These are phyloP conservation scores for Chloromyia formosa DNA, from an alignment of 2,888 invertebrate genomes.

Conservation along the genomic window DNA sequence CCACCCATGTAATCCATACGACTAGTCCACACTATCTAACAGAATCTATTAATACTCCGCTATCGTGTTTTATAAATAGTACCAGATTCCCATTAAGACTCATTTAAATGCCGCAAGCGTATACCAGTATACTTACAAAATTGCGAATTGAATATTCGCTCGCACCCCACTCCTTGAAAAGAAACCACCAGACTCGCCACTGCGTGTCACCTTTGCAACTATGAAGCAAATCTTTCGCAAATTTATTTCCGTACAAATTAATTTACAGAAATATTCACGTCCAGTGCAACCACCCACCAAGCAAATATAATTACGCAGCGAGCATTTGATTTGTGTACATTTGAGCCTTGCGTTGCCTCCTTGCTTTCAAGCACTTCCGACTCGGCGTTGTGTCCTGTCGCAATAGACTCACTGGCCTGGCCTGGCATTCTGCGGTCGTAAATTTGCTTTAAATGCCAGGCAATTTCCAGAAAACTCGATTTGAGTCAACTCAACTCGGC, in stretches of 20 bases:
- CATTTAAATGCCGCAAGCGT: no score
- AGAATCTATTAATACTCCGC: no score
- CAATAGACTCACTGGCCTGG: background rate
- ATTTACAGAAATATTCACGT: constrained; percentile 29
- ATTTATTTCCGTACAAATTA: constrained; percentile 30
- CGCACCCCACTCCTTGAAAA: no score
- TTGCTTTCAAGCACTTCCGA: background rate
- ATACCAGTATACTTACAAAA: background rate
- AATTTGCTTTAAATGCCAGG: constrained; percentile 39
- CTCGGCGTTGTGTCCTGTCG: background rate
- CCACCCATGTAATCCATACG: no score
- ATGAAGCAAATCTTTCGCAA: background rate
- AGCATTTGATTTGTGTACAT: constrained; percentile 30
- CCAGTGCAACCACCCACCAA: constrained; percentile 22
- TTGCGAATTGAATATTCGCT: background rate
- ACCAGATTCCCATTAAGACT: no score
- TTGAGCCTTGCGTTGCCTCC: background rate
- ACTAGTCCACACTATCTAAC: no score
- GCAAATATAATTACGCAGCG: constrained; percentile 34
- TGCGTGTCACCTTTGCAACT: background rate
- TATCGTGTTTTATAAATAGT: no score
- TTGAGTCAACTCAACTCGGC: constrained; percentile 26
- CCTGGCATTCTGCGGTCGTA: constrained; percentile 34
- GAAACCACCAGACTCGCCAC: no score
- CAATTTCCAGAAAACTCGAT: constrained; percentile 22